These are phyloP conservation scores for Hoplostethus mediterraneus DNA, from an alignment of 2,797 vertebrate genomes.

Conservation along the genomic window DNA sequence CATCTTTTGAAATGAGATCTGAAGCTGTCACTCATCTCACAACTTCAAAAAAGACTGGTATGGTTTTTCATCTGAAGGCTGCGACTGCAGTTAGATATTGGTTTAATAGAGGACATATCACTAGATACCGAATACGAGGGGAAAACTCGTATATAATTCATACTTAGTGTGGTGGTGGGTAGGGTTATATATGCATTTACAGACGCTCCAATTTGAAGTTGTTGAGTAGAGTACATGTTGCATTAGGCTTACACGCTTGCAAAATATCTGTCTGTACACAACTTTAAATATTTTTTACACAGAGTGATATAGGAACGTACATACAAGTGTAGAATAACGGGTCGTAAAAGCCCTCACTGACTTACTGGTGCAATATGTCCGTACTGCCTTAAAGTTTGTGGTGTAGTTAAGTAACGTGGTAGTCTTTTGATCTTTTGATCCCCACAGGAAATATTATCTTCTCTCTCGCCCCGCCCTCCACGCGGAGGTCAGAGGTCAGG, in stretches of 20 bases:
- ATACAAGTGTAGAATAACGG: conserved; percentile 63
- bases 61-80: conserved; percentile 17
- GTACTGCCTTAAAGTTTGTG: conserved; percentile 43
- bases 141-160: conserved; percentile 53
- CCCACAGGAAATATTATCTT: neutral
- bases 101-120: conserved; percentile 13
- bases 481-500: neutral
- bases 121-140: conserved; percentile 45
- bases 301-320: conserved; percentile 72
- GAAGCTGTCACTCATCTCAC: conserved; percentile 2
- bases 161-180: conserved; percentile 45
- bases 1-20: neutral
- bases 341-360: conserved; percentile 56
- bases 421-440: conserved; percentile 3
- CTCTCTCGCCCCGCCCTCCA: conserved; percentile 1
- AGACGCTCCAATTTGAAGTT: conserved; percentile 77
- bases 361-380: conserved; percentile 33
- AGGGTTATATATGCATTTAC: conserved; percentile 65
- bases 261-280: conserved; percentile 80
- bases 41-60: conserved; percentile 10
- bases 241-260: conserved; percentile 71
- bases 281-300: conserved; percentile 71
- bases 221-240: conserved; percentile 68
- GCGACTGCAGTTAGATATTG: conserved; percentile 15
- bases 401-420: conserved; percentile 66